Evolutionary conservation across 2,888 invertebrate species (phyloP), one percentile per base, ranked within the genome.

Genomic region (Mechanitis messenoides): DNA sequence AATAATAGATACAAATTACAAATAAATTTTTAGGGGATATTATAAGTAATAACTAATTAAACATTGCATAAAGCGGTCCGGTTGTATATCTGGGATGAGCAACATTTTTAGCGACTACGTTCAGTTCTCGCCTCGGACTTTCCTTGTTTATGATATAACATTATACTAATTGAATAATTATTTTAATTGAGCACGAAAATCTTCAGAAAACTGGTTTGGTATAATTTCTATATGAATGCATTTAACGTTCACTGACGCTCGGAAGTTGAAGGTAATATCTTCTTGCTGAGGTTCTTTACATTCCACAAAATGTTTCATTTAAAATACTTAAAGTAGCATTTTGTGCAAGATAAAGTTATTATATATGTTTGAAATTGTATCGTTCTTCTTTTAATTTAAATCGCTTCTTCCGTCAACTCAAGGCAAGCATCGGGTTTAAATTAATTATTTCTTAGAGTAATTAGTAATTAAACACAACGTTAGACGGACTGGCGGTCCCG

Each of bases 381-480:
- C 20, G 20, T 42, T 9, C 1, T 42, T 9, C 7, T 42, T 50
- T 3, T 31, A 31, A 50, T 31, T 50, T 6, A 31, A 50, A 31
- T 28, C 50, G n/a, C 31, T 50, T 9, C 50, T 7, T 7, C 50
- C 7, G 31, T 50, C 28, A 50, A 50, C 11, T 50, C 38, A 11
- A 33, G 53, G 53, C 46, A 35, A 45, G 47, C 58, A 45, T 31
- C 45, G 20, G 20, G 38, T 59, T 50, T 53, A 60, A 64, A 64
- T 56, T 56, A 64, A 61, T 64, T 61, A 59, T 53, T 42, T 46
- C 56, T 53, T 28, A 47, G 53, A 55, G 64, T 59, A 55, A 59
- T 63, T 58, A 63, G 63, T 63, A 62, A 62, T 63, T 60, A 60
- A 60, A 53, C 38, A 56, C 59, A 59, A 59, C 35, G 60, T 35